Evolutionary conservation across 2,888 invertebrate genomes (phyloP), one percentile per base, ranked within the genome.

Genomic region (Phaedon cochleariae): DNA sequence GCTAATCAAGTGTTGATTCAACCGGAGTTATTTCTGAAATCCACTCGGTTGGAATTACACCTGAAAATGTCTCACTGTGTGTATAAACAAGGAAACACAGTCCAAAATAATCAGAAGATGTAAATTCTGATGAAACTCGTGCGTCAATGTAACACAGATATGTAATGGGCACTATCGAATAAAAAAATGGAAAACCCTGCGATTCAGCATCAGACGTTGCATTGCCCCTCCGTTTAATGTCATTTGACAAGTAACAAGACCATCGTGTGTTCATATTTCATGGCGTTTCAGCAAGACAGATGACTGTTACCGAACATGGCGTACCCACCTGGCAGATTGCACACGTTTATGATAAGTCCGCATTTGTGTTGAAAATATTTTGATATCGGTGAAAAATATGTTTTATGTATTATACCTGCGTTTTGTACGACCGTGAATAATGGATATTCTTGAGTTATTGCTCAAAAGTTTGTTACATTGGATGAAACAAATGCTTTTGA

Each of bases 181-280:
- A n/a, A n/a, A 34, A 34, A 34, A 34, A 34, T 34, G 34, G 12
- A 41, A 41, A 41, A n/a, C 3, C 6, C 41, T 3, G 41, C n/a
- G 26, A n/a, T n/a, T n/a, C 34, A 34, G 2, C 6, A 34, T 34
- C 12, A 6, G 12, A 12, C 10, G 41, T 15, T 9, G 7, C 15
- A 10, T 41, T 15, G 3, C 12, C 34, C 34, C 34, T 34, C 12
- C 41, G 41, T 4, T 1, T 41, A 41, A 41, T n/a, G 12, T 15
- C 41, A 2, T 41, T 15, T 41, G 41, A 41, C 41, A 41, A 12
- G 15, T 41, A 41, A 41, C 41, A n/a, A 15, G 41, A 41, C 41
- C n/a, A 15, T n/a, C 41, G n/a, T 41, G 41, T 41, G 41, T 41
- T 41, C 41, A n/a, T 41, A n/a, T 41, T 41, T 41, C 41, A 41